phyloP scores from a whole-genome alignment of 2,888 invertebrate genomes.

The Sinohyriopsis cumingii region DNA sequence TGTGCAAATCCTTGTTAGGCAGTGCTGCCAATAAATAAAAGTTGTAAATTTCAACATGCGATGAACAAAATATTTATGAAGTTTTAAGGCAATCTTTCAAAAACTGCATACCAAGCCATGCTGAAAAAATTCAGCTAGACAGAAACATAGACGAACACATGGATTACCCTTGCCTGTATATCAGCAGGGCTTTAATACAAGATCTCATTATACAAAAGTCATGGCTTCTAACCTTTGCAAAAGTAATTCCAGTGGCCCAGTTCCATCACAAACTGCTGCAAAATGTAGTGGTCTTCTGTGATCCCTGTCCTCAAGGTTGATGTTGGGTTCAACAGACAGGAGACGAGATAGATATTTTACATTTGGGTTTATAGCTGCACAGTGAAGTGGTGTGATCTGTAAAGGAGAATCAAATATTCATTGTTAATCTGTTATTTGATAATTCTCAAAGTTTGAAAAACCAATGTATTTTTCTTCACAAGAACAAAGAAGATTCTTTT shows the following conservation, averaged over 20 bases:
- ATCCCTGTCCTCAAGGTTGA: conserved; percentile 72
- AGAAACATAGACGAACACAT: too few relatives aligned
- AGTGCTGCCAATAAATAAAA: too few relatives aligned
- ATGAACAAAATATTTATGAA: too few relatives aligned
- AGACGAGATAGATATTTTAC: conserved; percentile 72
- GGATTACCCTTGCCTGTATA: too few relatives aligned
- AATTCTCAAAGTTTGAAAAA: too few relatives aligned
- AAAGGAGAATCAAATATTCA: conserved; percentile 2
- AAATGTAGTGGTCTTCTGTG: conserved; percentile 74
- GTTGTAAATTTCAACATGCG: too few relatives aligned
- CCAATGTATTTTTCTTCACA: too few relatives aligned
- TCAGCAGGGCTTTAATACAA: background rate
- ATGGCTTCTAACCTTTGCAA: conserved; percentile 58
- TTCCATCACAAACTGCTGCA: conserved; percentile 74
- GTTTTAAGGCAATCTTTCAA: too few relatives aligned
- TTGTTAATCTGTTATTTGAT: background rate
- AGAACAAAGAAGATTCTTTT: too few relatives aligned
- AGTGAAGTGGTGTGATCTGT: conserved; percentile 75
- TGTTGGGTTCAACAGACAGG: conserved; percentile 72
- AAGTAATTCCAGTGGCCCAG: conserved; percentile 73
- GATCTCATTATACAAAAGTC: background rate
- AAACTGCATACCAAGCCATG: too few relatives aligned
- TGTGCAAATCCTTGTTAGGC: too few relatives aligned
- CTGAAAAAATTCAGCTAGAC: too few relatives aligned
- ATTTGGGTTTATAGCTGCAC: conserved; percentile 75